phyloP scores from a whole-genome alignment of 2,113 vertebrate species.

The Leucopternis melanops region DNA sequence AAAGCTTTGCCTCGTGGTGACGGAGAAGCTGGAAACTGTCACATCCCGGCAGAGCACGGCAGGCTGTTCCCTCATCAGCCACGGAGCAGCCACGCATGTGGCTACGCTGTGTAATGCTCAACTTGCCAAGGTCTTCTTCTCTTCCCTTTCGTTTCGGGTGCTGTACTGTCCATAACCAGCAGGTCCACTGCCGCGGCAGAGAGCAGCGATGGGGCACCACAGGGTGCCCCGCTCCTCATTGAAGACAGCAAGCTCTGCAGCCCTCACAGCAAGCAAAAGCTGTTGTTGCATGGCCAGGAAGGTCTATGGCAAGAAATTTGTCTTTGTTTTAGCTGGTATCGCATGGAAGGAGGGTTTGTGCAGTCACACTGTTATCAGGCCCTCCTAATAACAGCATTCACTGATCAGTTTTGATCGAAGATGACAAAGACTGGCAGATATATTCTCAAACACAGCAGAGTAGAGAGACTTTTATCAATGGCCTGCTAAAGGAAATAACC shows the following conservation, averaged over 20 bases:
- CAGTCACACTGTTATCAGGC: background rate
- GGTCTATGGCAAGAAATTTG: background rate
- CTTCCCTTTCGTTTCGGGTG: background rate
- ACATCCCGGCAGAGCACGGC: background rate
- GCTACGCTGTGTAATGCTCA: background rate
- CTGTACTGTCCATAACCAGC: background rate
- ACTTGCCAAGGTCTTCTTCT: background rate
- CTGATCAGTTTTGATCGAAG: background rate
- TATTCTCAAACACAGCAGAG: background rate
- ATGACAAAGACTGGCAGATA: background rate
- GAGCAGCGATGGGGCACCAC: background rate
- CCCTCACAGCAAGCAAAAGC: background rate
- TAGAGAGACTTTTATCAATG: background rate
- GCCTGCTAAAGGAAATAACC: background rate
- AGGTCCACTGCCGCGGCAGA: fast-evolving
- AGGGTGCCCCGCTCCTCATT: no score
- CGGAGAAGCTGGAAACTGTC: background rate
- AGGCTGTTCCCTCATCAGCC: background rate
- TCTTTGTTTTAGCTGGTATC: background rate
- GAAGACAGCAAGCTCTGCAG: background rate
- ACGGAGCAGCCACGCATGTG: background rate
- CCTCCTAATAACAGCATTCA: background rate
- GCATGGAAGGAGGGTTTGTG: background rate
- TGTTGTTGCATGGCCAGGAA: background rate
- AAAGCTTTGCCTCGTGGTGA: background rate